Conservation (phyloP, 64 coral and sea anemone genomes). For the Astreopora myriophthalma region DNA sequence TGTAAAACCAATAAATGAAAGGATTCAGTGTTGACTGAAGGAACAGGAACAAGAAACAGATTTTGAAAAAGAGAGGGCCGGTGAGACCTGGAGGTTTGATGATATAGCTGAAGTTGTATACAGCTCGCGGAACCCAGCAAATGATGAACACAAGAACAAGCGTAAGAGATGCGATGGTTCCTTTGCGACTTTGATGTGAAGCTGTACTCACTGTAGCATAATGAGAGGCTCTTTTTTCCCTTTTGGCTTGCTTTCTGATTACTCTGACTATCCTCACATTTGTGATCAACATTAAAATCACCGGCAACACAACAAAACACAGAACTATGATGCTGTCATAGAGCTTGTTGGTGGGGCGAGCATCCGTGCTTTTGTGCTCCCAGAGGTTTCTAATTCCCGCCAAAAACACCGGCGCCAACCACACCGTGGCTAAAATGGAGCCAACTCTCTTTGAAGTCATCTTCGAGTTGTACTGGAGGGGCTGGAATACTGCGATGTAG, state of each 20-base stretch:
- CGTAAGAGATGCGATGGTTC: constrained; percentile 57
- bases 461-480: not conserved
- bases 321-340: constrained; percentile 69
- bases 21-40: constrained; percentile 63
- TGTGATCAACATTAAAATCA: constrained; percentile 38
- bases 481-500: not conserved
- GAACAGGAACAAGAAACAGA: constrained; percentile 65
- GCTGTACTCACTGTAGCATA: not conserved
- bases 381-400: constrained; percentile 59
- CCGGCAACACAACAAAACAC: constrained; percentile 26
- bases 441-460: constrained; percentile 1
- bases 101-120: constrained; percentile 45
- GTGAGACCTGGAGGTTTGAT: constrained; percentile 19
- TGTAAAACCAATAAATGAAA: constrained; percentile 76
- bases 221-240: not conserved
- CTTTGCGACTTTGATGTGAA: constrained; percentile 18
- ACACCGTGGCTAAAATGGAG: constrained; percentile 35
- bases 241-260: constrained; percentile 30
- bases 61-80: constrained; percentile 36
- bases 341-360: constrained; percentile 20
- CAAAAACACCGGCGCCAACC: constrained; percentile 55
- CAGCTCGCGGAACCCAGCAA: constrained; percentile 75
- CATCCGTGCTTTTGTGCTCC: not conserved
- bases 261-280: constrained; percentile 54
- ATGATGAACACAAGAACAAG: constrained; percentile 61